Evolutionary conservation across 2,888 invertebrate species (phyloP), one percentile per base, ranked within the genome.

Genomic region (Mimumesa dahlbomi): DNA sequence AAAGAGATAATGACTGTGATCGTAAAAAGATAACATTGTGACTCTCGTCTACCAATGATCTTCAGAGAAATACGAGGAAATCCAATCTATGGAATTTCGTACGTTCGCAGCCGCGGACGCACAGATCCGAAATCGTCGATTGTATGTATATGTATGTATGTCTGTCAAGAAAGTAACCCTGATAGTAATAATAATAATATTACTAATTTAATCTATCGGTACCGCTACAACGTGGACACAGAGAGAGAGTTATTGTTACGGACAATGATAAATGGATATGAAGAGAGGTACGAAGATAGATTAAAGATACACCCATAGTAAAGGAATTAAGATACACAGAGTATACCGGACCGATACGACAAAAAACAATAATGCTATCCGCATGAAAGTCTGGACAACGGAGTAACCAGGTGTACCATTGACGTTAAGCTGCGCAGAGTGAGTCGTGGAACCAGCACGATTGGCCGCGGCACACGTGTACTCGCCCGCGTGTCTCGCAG

Each of bases 381-480:
- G n/a, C n/a, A n/a, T n/a, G n/a, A n/a, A n/a, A n/a, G n/a, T n/a
- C n/a, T n/a, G n/a, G n/a, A n/a, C n/a, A n/a, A n/a, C n/a, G n/a
- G n/a, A n/a, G n/a, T n/a, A n/a, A n/a, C n/a, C n/a, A n/a, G n/a
- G n/a, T n/a, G n/a, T n/a, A 95, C 95, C 95, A 87, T 95, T 95
- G 46, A 95, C 94, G 78, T 91, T 90, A 80, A 95, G 91, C 84
- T 91, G 91, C 48, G 94, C 91, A 3, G 94, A 93, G 86, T 93
- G 93, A 84, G 92, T 92, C 43, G 93, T 91, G 74, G 91, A 90
- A 68, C 95, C 95, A 38, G 94, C 95, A 79, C 90, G 90, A 89
- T 95, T 95, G 52, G 90, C 90, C 11, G 93, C 95, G 57, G 92
- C 91, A 87, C 95, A 96, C 77, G 94, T 94, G 84, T 95, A 96